Evolutionary conservation across 1,140 invertebrate genomes (phyloP).

Genomic region (Bradysia coprophila): DNA sequence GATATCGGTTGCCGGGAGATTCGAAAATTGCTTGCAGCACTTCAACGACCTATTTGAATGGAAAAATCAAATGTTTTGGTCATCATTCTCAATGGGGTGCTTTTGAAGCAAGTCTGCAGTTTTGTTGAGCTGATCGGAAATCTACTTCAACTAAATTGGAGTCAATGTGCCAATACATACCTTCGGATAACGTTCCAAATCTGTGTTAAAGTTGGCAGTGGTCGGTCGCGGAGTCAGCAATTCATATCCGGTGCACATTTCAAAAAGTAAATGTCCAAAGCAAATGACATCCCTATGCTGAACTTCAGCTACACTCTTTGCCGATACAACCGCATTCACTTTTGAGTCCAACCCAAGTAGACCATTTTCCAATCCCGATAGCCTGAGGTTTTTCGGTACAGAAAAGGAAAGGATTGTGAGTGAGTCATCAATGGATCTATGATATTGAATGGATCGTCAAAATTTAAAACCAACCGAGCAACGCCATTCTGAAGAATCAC

Average conservation of each 20-base stretch:
- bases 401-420: conserved; percentile 1
- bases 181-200: not conserved
- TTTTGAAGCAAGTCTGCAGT: no score
- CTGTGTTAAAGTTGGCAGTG: not conserved
- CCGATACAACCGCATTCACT: not conserved
- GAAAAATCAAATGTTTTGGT: not conserved
- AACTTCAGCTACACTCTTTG: not conserved
- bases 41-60: not conserved
- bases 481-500: not conserved
- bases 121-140: no score
- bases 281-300: not conserved
- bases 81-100: no score
- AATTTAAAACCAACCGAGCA: not conserved
- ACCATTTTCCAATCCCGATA: conserved; percentile 16
- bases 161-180: not conserved
- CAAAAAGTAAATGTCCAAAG: not conserved
- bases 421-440: not conserved
- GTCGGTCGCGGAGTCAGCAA: not conserved
- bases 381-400: conserved; percentile 24
- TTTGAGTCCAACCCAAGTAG: not conserved
- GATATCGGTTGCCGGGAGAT: conserved; percentile 4
- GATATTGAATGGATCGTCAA: not conserved
- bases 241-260: not conserved
- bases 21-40: not conserved
- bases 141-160: not conserved